Evolutionary conservation across 2,888 invertebrate species (phyloP).

Genomic region (Harpalus rubripes): DNA sequence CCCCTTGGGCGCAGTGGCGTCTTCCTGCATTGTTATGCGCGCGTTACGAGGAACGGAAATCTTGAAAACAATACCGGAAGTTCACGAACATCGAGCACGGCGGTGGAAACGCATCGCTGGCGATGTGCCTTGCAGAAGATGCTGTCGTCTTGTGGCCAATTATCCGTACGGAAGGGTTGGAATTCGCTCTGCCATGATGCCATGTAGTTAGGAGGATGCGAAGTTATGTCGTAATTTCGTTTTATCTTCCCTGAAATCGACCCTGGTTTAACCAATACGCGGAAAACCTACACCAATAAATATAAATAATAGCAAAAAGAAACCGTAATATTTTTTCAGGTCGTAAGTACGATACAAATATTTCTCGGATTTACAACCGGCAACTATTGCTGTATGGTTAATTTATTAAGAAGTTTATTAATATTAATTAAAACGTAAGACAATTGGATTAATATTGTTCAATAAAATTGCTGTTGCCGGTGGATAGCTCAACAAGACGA

Average conservation of each 20-base stretch:
- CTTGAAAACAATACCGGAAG: constrained; percentile 67
- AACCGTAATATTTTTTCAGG: neutral
- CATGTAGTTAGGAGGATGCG: constrained; percentile 46
- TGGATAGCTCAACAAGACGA: no score
- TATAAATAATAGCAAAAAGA: constrained; percentile 33
- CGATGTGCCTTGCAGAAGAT: constrained; percentile 46
- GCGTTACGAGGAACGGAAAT: constrained; percentile 58
- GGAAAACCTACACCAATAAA: constrained; percentile 10
- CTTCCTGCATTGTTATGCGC: constrained; percentile 63
- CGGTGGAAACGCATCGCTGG: constrained; percentile 53
- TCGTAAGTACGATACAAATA: neutral
- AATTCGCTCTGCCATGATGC: constrained; percentile 43
- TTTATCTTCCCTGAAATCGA: constrained; percentile 47
- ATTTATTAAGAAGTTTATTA: no score
- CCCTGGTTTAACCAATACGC: constrained; percentile 39
- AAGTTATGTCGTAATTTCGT: constrained; percentile 51
- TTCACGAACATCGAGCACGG: constrained; percentile 63
- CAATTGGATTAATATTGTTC: no score
- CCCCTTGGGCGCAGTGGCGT: constrained; percentile 15
- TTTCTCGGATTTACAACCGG: neutral
- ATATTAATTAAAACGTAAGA: no score
- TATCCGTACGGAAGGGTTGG: constrained; percentile 52
- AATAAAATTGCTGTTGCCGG: no score
- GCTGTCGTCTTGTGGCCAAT: constrained; percentile 48
- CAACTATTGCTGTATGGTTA: no score